These are phyloP conservation scores for Gymnodraco acuticeps DNA, from an alignment of 2,797 vertebrate species.

Conservation along the genomic window DNA sequence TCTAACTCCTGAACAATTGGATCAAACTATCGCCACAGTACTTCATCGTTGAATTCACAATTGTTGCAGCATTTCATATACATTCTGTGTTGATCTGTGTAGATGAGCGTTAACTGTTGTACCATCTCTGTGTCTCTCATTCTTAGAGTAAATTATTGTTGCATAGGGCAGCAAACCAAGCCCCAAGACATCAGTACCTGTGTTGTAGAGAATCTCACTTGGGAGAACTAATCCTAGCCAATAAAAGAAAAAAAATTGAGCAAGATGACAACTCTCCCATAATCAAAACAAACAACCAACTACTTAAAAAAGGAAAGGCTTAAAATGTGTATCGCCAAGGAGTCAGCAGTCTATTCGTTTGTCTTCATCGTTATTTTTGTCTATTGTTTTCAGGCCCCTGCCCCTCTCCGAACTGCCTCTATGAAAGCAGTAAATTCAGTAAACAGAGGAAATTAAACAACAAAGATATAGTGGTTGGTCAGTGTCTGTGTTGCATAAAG, in stretches of 20 bases:
- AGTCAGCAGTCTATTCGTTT: not conserved
- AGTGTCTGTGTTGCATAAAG: too few species aligned
- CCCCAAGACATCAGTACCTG: not conserved
- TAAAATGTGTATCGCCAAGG: constrained; percentile 18
- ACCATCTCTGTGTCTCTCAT: not conserved
- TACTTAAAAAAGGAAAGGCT: not conserved
- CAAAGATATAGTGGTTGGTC: too few species aligned
- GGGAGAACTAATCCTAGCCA: not conserved
- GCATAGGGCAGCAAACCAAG: not conserved
- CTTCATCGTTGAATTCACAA: not conserved
- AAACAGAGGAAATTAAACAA: constrained; percentile 46
- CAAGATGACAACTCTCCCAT: not conserved
- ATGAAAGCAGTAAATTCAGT: constrained; percentile 60
- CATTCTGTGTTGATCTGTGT: too few species aligned
- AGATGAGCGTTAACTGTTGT: too few species aligned
- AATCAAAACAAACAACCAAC: constrained; percentile 18
- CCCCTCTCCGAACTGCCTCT: constrained; percentile 13
- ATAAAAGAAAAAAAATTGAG: not conserved
- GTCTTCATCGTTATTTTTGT: constrained; percentile 14
- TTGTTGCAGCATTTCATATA: not conserved
- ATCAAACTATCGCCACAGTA: not conserved
- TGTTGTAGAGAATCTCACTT: not conserved
- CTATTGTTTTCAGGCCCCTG: constrained; percentile 6
- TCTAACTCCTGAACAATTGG: not conserved
- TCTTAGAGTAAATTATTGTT: not conserved